Evolutionary conservation across 2,888 invertebrate genomes (phyloP).

Genomic region (Ethmia dodecea): DNA sequence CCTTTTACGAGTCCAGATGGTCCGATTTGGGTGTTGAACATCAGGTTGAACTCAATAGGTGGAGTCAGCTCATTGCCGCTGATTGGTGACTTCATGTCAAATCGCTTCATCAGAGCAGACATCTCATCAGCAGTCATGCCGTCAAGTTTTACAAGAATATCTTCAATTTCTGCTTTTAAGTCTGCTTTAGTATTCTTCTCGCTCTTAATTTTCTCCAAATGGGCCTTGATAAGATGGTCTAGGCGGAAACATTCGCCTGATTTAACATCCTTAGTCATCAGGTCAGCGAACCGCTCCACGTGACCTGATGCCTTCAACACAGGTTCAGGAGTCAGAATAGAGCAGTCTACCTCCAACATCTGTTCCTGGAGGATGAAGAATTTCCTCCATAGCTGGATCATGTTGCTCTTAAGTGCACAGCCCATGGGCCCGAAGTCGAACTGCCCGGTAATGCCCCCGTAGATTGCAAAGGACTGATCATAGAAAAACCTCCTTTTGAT

Average conservation of each 20-base stretch:
- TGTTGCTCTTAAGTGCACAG: slow-evolving; percentile 97
- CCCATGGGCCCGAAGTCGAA: slow-evolving; percentile 99
- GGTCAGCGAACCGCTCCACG: slow-evolving; percentile 98
- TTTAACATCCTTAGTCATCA: slow-evolving; percentile 98
- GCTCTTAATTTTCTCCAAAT: slow-evolving; percentile 88
- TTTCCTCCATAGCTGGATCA: slow-evolving; percentile 95
- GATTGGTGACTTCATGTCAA: slow-evolving; percentile 95
- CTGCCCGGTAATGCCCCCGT: slow-evolving; percentile 96
- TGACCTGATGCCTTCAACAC: slow-evolving; percentile 99
- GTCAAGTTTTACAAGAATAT: slow-evolving; percentile 90
- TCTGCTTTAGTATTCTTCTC: slow-evolving; percentile 90
- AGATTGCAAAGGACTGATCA: slow-evolving; percentile 99
- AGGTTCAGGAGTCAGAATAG: slow-evolving; percentile 97
- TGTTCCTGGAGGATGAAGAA: slow-evolving; percentile 98
- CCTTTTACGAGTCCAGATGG: slow-evolving; percentile 97
- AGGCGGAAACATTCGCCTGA: slow-evolving; percentile 98
- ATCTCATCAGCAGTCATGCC: slow-evolving; percentile 95
- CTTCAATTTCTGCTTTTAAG: slow-evolving; percentile 84
- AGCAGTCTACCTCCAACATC: slow-evolving; percentile 99
- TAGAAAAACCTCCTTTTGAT: slow-evolving; percentile 97
- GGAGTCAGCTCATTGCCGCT: slow-evolving; percentile 97
- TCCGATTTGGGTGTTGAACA: slow-evolving; percentile 99
- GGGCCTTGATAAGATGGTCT: slow-evolving; percentile 98
- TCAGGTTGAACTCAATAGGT: slow-evolving; percentile 98
- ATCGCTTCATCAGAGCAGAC: slow-evolving; percentile 89